Percentiles rank a stretch among this genome's conserved stretches.
Evolutionary conservation across 1,140 invertebrate genomes (phyloP).

Genomic region (Drosophila nikananu): DNA sequence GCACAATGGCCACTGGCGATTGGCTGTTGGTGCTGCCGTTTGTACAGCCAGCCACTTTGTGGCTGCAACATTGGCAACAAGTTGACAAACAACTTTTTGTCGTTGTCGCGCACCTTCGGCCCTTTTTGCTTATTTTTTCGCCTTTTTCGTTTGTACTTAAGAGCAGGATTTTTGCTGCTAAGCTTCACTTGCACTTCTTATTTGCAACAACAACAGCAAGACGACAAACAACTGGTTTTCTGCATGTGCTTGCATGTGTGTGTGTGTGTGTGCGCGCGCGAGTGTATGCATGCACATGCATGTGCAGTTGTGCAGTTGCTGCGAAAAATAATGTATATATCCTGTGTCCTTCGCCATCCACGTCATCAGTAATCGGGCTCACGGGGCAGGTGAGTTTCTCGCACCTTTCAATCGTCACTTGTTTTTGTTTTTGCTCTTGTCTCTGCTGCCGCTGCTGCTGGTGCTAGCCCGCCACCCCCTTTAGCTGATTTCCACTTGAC

Average conservation of each 20-base stretch:
- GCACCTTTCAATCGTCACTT: constrained; percentile 24
- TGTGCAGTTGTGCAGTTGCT: constrained; percentile 60
- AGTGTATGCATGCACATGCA: constrained; percentile 37
- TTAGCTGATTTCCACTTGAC: constrained; percentile 31
- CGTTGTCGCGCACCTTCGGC: constrained; percentile 57
- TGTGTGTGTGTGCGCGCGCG: constrained; percentile 13
- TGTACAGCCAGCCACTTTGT: constrained; percentile 79
- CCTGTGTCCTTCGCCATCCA: constrained; percentile 58
- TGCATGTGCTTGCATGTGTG: constrained; percentile 31
- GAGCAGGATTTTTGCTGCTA: constrained; percentile 55
- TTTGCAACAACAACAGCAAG: constrained; percentile 27
- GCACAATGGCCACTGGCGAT: constrained; percentile 34
- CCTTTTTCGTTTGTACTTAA: constrained; percentile 49
- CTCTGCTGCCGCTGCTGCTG: constrained; percentile 5
- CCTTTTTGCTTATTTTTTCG: constrained; percentile 45
- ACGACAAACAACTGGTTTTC: constrained; percentile 40
- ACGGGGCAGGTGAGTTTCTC: constrained; percentile 64
- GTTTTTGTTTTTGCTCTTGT: constrained; percentile 22
- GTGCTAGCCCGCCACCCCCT: constrained; percentile 31
- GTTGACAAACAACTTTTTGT: constrained; percentile 85
- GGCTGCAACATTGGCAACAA: constrained; percentile 82
- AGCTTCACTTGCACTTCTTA: constrained; percentile 45
- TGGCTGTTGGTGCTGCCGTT: constrained; percentile 22
- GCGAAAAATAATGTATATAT: constrained; percentile 49
- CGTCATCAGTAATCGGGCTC: constrained; percentile 65